These are phyloP conservation scores for Tetragnatha versicolor DNA, from an alignment of 1,140 invertebrate species.

Conservation along the genomic window DNA sequence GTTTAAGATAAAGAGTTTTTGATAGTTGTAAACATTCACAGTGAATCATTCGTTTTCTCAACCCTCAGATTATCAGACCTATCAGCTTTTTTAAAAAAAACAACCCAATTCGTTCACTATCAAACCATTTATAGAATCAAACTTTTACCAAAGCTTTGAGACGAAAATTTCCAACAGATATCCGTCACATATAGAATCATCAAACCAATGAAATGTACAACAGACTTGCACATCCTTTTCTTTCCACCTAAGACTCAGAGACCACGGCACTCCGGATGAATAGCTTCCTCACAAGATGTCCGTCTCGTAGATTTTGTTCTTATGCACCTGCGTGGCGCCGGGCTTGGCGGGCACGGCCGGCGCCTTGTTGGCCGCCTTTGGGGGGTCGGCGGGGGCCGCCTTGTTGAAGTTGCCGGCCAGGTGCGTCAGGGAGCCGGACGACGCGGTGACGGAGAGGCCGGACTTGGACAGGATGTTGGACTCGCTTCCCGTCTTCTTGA, in stretches of 20 bases:
- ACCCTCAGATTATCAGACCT: too few relatives aligned
- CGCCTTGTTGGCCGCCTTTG: constrained; percentile 7
- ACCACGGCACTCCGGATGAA: background rate
- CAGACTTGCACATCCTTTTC: too few relatives aligned
- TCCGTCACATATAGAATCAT: too few relatives aligned
- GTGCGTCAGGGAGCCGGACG: constrained; percentile 73
- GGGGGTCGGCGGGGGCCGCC: background rate
- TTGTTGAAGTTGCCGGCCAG: constrained; percentile 66
- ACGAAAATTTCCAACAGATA: too few relatives aligned
- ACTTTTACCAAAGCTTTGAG: too few relatives aligned
- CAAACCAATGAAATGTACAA: too few relatives aligned
- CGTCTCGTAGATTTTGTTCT: constrained; percentile 56
- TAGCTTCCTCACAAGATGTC: constrained; percentile 39
- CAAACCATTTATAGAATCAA: too few relatives aligned
- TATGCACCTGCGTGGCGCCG: constrained; percentile 32
- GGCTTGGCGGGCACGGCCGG: constrained; percentile 52
- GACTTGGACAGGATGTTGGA: constrained; percentile 86
- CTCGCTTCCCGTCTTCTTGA: constrained; percentile 88
- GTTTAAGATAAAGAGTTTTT: too few relatives aligned
- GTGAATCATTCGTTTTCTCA: too few relatives aligned
- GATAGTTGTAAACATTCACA: too few relatives aligned
- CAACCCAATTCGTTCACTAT: too few relatives aligned
- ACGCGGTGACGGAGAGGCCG: constrained; percentile 66
- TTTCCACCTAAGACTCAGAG: background rate
- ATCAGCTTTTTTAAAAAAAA: too few relatives aligned